A percentile compares a stretch with the other conserved stretches of the same genome.
These are phyloP conservation scores for Acrocephalus scirpaceus DNA, from an alignment of 2,797 vertebrate species.

Conservation along the genomic window DNA sequence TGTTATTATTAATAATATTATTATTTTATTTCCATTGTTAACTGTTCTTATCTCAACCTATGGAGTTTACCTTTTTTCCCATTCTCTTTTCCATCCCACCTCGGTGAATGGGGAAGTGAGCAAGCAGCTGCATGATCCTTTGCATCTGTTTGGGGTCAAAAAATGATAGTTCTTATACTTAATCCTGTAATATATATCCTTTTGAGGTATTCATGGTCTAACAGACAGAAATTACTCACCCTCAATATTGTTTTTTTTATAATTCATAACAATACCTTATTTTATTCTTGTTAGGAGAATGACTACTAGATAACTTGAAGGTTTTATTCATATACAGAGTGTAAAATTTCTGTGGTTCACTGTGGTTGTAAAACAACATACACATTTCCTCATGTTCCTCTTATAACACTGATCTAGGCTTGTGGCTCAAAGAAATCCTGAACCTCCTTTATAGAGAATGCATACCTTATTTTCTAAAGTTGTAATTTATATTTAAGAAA, in stretches of 20 bases:
- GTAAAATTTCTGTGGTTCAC: background rate
- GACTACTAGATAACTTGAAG: background rate
- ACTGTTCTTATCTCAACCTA: background rate
- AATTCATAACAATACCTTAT: background rate
- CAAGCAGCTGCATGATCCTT: background rate
- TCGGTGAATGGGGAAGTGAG: background rate
- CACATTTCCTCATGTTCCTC: background rate
- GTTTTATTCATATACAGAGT: background rate
- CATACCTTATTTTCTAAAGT: background rate
- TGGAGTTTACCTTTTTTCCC: background rate
- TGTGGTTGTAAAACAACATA: background rate
- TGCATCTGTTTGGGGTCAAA: background rate
- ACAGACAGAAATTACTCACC: background rate
- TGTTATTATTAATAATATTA: background rate
- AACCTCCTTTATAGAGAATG: background rate
- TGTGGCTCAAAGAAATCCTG: background rate
- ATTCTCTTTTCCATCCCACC: background rate
- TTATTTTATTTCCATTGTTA: background rate
- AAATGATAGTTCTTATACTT: background rate
- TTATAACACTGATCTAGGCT: background rate
- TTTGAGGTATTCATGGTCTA: background rate
- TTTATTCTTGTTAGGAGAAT: background rate
- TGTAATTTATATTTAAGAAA: constrained; percentile 36
- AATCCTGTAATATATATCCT: background rate
- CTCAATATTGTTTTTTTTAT: background rate